Base-by-base conservation (phyloP, 1,140 invertebrate genomes). In the Diorhabda elongata region DNA sequence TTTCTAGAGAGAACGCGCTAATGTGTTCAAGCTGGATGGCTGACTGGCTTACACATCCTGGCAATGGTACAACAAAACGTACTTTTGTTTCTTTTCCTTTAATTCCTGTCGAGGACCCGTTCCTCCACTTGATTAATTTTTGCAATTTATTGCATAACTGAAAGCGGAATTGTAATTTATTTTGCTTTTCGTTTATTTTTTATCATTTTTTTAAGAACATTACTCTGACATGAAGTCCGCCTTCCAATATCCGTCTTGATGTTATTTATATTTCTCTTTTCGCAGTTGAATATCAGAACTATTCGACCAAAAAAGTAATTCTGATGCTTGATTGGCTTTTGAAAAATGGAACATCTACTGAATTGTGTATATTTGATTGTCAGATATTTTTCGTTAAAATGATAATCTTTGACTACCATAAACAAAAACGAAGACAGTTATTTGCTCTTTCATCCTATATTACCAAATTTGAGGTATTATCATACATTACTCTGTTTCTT, bases 71-170 rank as follows among this genome's bases (percentile, higher is more conserved):
- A 75, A 76, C 71, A 64, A 52, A 60, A 64, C 67, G 66, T 61
- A 72, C 69, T 74, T 74, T 74, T 71, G 69, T 69, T 76, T 69
- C 71, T 73, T 76, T 76, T 74, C 69, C 64, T 73, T 72, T 70
- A 74, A 74, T 75, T 76, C 61, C 66, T 72, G 73, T 76, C 75
- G 71, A 72, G 68, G 73, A 67, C 64, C 72, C 69, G 75, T 71
- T 74, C 68, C 71, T 70, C 66, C 71, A 69, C 72, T 76, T 76
- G 75, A 76, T 76, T 76, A 76, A 76, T 76, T 76, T 76, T 76
- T 74, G 69, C 72, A 73, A 76, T 76, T 76, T 76, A 76, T 76
- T 74, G 69, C 69, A 74, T 73, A 74, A 74, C 70, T 69, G 69
- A 66, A 52, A 71, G 70, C 64, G 68, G 69, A 73, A 71, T 71